Base-by-base conservation (phyloP, 2,797 vertebrate genomes). In the Melopsittacus undulatus region DNA sequence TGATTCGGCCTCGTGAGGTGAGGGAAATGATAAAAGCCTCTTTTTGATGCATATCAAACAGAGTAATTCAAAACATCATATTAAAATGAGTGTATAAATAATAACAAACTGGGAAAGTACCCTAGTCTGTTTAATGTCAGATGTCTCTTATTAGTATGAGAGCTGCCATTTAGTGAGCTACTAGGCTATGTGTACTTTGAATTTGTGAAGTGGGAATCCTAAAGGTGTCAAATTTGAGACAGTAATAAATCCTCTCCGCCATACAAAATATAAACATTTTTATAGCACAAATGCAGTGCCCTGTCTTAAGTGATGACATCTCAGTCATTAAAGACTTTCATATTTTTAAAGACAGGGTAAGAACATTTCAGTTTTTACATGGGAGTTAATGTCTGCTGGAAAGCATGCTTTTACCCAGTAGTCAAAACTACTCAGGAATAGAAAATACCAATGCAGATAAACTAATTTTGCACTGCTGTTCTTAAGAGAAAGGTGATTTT, bases 41-140 rank as follows among this genome's bases (percentile, higher is more conserved):
- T 51, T 3, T 56, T 86, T 0, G 0, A 49, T 59, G 18, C 10
- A 45, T 17, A 63, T 51, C 49, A 51, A 51, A 51, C 20, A 7
- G 8, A 83, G 26, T 83, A 1, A 52, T 75, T 63, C 4, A 85
- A 88, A 73, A 11, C 2, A 30, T 29, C 0, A 13, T 54, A 91
- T 89, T 7, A 19, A 84, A 81, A 75, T 52, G 0, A 69, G 52
- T 29, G 1, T 38, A 27, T 52, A 52, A 87, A 79, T 69, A 22
- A 29, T n/a, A 74, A 61, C 6, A 78, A 81, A 42, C n/a, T 29
- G 17, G 22, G 74, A 51, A 79, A 42, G 9, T 46, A 84, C 8
- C 30, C 5, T 32, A 9, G 10, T 61, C 68, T 75, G 27, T 54
- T 52, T 87, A 62, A 66, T 15, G 11, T 73, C 19, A 40, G 4